Evolutionary conservation across 2,113 vertebrate genomes (phyloP), one percentile per base, ranked within the genome.

Genomic region (Galeopterus variegatus): DNA sequence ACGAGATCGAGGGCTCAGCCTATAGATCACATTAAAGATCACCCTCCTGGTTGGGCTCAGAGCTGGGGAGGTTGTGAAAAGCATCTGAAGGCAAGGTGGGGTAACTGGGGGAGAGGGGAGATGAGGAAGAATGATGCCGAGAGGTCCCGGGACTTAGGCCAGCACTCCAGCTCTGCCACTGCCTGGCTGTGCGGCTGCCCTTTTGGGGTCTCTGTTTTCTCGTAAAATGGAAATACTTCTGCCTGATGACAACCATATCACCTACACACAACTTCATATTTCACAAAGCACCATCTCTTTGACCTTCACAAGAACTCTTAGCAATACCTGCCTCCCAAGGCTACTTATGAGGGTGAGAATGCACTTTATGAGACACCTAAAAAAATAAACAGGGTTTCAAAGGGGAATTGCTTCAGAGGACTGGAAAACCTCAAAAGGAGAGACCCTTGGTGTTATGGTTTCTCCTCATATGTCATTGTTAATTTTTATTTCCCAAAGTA

Each of bases 401-500:
- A 50, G 60, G 21, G 23, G 65, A 81, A 73, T 75, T 79, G 45
- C 54, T 62, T 72, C 31, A 80, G 50, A 60, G 52, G 14, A 62
- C 48, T n/a, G 69, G 33, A 79, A 62, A n/a, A 28, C 64, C 86
- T 90, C 79, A 64, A 73, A 80, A 67, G 41, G 33, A 69, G 86
- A 80, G 13, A 26, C 64, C 41, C 26, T 69, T 86, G 83, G 48
- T 52, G 24, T 80, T 56, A 26, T 80, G 36, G 36, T 70, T 90
- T 84, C 73, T 90, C 14, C 48, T 85, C 48, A 36, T 48, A 52
- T 12, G 3, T 64, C 36, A 65, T 88, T 48, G 73, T 80, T 85
- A 80, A 85, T 80, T 73, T 81, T 62, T 96, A 52, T 84, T 82
- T 64, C 31, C 52, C 73, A 67, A 90, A 86, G 19, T 75, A 62